A percentile compares a stretch with the other conserved stretches of the same genome.
These are phyloP conservation scores for Schizopygopsis pylzovi DNA, from an alignment of 2,797 vertebrate genomes.

Conservation along the genomic window DNA sequence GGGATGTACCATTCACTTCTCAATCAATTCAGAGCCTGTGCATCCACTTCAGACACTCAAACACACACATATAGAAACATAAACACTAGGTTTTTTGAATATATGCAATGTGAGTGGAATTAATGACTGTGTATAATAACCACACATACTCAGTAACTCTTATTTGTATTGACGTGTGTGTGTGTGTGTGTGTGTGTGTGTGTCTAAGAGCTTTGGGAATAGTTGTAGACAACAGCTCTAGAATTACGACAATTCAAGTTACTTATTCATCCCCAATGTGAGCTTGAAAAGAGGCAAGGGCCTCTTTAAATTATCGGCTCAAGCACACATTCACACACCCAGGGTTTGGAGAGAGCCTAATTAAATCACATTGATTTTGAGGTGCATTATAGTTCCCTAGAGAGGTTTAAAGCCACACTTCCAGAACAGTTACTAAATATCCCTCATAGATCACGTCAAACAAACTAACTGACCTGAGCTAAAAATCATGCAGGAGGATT, in stretches of 20 bases:
- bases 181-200: not conserved
- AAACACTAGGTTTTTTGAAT: not conserved
- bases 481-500: not conserved
- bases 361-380: conserved; percentile 81
- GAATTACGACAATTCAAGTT: conserved; percentile 78
- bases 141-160: conserved; percentile 24
- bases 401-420: conserved; percentile 44
- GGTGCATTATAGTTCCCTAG: conserved; percentile 69
- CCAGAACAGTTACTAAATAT: conserved; percentile 25
- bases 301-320: conserved; percentile 75
- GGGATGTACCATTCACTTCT: conserved; percentile 76
- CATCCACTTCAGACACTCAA: conserved; percentile 44
- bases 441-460: not conserved
- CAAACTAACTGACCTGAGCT: not conserved
- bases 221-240: conserved; percentile 74
- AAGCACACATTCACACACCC: conserved; percentile 62
- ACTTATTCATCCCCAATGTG: conserved; percentile 76
- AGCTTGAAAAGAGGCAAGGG: conserved; percentile 75
- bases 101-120: conserved; percentile 2
- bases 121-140: conserved; percentile 14
- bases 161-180: conserved; percentile 43
- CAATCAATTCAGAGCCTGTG: conserved; percentile 71
- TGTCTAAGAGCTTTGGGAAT: conserved; percentile 67
- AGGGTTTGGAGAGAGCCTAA: conserved; percentile 73
- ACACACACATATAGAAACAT: not conserved